A percentile compares a stretch with the other conserved stretches of the same genome.
These are phyloP conservation scores for Aegotheles bennettii DNA, from an alignment of 2,113 vertebrate genomes.

Conservation along the genomic window DNA sequence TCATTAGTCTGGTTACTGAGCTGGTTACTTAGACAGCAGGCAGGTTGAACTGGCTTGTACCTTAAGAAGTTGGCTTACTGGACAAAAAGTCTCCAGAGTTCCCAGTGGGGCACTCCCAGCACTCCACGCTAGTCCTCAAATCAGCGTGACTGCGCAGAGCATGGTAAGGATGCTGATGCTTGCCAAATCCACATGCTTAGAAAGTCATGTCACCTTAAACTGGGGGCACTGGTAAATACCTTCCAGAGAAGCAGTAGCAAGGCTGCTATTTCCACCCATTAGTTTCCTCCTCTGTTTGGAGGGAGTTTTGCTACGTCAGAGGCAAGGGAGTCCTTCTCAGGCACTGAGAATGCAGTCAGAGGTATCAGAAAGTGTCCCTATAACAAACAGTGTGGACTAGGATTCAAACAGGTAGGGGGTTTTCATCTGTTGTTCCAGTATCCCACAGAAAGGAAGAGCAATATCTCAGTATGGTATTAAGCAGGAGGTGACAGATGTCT, in stretches of 20 bases:
- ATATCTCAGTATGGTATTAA: not conserved
- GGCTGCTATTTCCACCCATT: not conserved
- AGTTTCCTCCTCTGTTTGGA: not conserved
- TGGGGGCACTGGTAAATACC: not conserved
- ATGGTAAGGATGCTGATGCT: not conserved
- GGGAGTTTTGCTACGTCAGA: not conserved
- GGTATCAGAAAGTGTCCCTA: not conserved
- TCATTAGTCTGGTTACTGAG: not conserved
- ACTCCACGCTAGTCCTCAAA: not conserved
- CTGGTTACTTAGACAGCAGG: not conserved
- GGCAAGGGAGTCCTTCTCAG: not conserved
- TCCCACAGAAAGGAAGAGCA: not conserved
- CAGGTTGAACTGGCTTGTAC: not conserved
- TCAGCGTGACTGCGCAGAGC: accelerated
- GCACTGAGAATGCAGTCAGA: not conserved
- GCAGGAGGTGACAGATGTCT: not conserved
- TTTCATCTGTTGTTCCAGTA: not conserved
- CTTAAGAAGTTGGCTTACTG: not conserved
- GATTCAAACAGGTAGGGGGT: not conserved
- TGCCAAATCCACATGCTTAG: not conserved
- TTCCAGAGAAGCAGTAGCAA: not conserved
- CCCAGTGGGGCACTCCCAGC: not conserved
- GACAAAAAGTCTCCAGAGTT: not conserved
- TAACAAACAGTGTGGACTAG: not conserved
- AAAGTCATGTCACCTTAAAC: not conserved